phyloP scores from a whole-genome alignment of 2,797 vertebrate genomes.

The Telmatherina bonti region DNA sequence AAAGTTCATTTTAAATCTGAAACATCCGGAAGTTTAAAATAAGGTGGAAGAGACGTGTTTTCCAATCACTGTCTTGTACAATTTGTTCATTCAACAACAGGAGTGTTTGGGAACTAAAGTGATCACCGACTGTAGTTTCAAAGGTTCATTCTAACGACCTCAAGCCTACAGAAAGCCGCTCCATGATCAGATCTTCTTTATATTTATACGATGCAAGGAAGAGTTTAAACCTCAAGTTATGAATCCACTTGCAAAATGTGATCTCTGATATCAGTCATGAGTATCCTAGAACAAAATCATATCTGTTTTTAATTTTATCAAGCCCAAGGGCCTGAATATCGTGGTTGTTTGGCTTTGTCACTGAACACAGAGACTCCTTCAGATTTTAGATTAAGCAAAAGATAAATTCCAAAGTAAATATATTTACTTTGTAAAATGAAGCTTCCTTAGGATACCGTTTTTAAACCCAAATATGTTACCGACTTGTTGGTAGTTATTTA shows the following conservation, averaged over 20 bases:
- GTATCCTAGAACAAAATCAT: neutral
- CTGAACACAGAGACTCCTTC: neutral
- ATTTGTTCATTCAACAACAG: neutral
- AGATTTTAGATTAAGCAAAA: neutral
- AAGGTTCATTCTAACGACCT: neutral
- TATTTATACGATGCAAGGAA: neutral
- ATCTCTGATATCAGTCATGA: neutral
- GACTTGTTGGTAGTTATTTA: slow-evolving; percentile 7
- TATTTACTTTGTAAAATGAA: neutral
- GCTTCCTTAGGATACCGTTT: neutral
- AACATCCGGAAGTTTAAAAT: too few species aligned
- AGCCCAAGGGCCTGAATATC: neutral
- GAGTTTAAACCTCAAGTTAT: neutral
- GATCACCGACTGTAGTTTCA: neutral
- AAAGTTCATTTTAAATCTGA: neutral
- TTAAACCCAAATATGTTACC: neutral
- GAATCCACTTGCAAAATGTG: neutral
- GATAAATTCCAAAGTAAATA: neutral
- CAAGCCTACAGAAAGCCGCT: neutral
- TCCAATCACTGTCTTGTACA: neutral
- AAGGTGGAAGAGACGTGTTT: neutral
- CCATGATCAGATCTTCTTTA: neutral
- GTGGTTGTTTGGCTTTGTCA: neutral
- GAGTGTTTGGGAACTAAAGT: neutral
- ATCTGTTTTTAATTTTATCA: neutral